A percentile compares a stretch with the other conserved stretches of the same genome.
Conservation (phyloP, 2,888 invertebrate species). For the Smittia aterrima region DNA sequence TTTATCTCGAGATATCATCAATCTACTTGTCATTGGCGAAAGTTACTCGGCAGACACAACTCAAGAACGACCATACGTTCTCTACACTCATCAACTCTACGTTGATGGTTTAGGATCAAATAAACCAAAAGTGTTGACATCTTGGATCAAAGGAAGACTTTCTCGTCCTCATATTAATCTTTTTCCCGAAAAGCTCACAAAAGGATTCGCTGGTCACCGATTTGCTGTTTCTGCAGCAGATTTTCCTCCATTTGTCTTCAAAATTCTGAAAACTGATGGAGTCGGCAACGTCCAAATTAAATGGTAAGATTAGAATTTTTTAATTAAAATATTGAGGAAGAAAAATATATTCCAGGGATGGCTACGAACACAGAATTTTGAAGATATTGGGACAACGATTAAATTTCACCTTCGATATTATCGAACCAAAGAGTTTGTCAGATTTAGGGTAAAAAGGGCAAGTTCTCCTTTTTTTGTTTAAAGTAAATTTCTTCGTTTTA, state of each 20-base stretch:
- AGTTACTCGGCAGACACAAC: conserved; percentile 59
- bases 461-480: background rate
- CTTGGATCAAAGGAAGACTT: conserved; percentile 66
- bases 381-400: conserved; percentile 61
- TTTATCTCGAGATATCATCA: conserved; percentile 64
- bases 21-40: conserved; percentile 68
- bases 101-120: conserved; percentile 73
- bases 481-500: too few species aligned
- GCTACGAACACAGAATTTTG: conserved; percentile 69
- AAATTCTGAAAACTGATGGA: conserved; percentile 46
- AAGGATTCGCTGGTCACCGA: conserved; percentile 72
- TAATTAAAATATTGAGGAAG: background rate
- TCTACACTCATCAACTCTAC: conserved; percentile 73
- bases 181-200: conserved; percentile 66
- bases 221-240: conserved; percentile 67
- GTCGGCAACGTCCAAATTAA: conserved; percentile 47
- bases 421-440: conserved; percentile 58
- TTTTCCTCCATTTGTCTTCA: conserved; percentile 72
- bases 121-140: conserved; percentile 64
- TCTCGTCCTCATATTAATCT: conserved; percentile 63
- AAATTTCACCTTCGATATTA: conserved; percentile 71
- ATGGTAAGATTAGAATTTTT: conserved; percentile 44
- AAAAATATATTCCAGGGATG: conserved; percentile 57
- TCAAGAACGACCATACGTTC: conserved; percentile 66
- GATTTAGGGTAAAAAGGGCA: conserved; percentile 55